These are phyloP conservation scores for Autographa pulchrina DNA, from an alignment of 2,888 invertebrate genomes.

Conservation along the genomic window DNA sequence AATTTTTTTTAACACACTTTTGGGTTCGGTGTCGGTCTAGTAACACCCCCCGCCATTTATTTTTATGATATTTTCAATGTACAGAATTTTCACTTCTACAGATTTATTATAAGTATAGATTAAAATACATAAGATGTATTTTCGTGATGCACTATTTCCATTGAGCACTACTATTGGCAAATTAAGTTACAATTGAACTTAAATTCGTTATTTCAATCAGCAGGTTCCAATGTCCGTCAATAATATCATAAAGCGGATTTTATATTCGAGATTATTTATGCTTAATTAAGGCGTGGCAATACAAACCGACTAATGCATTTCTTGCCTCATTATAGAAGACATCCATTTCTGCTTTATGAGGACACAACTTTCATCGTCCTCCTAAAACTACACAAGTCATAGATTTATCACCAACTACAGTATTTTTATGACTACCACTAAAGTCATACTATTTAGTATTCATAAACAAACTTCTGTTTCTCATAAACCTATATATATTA, in stretches of 20 bases:
- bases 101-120: no score
- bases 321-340: neutral
- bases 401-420: constrained; percentile 12
- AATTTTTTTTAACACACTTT: no score
- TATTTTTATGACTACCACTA: constrained; percentile 38
- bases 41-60: no score
- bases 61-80: no score
- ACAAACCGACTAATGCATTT: neutral
- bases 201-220: neutral
- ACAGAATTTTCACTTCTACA: no score
- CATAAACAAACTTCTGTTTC: constrained; percentile 34
- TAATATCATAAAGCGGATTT: no score
- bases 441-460: constrained; percentile 37
- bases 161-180: no score
- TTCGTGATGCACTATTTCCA: neutral
- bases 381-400: constrained; percentile 14
- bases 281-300: no score
- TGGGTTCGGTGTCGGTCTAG: no score
- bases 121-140: neutral
- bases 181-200: no score
- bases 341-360: neutral
- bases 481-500: constrained; percentile 36
- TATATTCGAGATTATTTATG: no score
- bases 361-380: constrained; percentile 15
- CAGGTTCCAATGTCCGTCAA: no score